Evolutionary conservation across 2,888 invertebrate genomes (phyloP), one percentile per base, ranked within the genome.

Genomic region (Lycocerus yunnanus): DNA sequence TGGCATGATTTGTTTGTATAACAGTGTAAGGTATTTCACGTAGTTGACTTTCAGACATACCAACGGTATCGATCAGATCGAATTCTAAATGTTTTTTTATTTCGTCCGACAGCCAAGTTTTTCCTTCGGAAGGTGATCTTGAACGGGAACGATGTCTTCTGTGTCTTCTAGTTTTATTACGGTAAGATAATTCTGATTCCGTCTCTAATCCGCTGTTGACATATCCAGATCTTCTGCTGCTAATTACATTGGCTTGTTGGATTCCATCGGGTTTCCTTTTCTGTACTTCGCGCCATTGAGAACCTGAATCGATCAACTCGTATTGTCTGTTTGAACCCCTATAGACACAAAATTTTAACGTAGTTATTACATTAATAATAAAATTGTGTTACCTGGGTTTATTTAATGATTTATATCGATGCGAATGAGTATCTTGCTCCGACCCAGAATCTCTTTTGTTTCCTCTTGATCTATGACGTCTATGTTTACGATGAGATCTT

Each of bases 1-100:
- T 89, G 24, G 91, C 90, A 81, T 91, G 90, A 84, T 85, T 86
- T 76, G 94, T 93, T 87, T 95, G 94, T 14, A 96, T 95, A 65
- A 95, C 95, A 0, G 95, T 95, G 86, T 96, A 96, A 2, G 95
- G 95, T 83, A 96, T 96, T 87, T 96, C 95, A 77, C 94, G 91
- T 20, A 96, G 89, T 84, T 96, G 95, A 79, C 93, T 93, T 83
- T 95, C 95, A 68, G 93, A 93, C 95, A 97, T 96, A 74, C 96
- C 96, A 16, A 93, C 90, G 0, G 97, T 96, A 82, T 96, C 96
- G 72, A 97, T 93, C 83, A 96, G 89, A 84, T 94, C 93, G 87
- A 95, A 97, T 86, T 96, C 95, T 82, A 97, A 89, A 85, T 97
- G 96, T 84, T 95, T 94, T 84, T 94, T 94, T 78, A 95, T 86